Evolutionary conservation across 2,888 invertebrate genomes (phyloP).

Genomic region (Allolobophora icterica): DNA sequence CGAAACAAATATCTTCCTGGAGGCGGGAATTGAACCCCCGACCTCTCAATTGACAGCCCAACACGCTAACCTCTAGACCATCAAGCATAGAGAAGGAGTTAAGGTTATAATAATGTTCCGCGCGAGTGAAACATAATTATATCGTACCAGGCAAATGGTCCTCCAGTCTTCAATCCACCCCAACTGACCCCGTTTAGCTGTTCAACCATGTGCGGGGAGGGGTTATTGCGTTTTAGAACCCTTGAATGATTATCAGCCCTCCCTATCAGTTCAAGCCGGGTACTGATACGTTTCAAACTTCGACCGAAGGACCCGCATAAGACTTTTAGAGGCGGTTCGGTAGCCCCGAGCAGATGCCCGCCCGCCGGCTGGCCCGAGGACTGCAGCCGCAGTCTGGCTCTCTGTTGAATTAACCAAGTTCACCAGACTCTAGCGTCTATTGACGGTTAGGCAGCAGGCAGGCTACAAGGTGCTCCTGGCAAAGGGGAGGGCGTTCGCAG

Average conservation of each 20-base stretch:
- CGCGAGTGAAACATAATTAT: not conserved
- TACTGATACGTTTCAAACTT: not conserved
- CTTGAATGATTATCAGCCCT: not conserved
- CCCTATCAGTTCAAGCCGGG: not conserved
- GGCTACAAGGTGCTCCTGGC: not conserved
- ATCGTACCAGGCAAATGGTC: not conserved
- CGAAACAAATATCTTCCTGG: no score
- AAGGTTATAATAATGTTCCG: no score
- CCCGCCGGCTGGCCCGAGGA: not conserved
- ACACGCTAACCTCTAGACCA: no score
- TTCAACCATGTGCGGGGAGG: not conserved
- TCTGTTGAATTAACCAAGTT: not conserved
- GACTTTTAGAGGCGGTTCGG: not conserved
- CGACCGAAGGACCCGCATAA: not conserved
- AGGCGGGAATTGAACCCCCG: no score
- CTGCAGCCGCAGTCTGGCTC: slow-evolving; percentile 3
- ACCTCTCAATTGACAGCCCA: no score
- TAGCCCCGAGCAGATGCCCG: slow-evolving; percentile 1
- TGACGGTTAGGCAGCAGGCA: slow-evolving; percentile 6
- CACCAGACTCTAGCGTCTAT: not conserved
- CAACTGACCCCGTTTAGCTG: not conserved
- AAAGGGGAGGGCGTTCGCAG: slow-evolving; percentile 17
- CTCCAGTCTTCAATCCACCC: not conserved
- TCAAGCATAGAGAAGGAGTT: not conserved
- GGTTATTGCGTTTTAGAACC: not conserved